Percentiles rank a stretch among this genome's conserved stretches.
phyloP scores from a whole-genome alignment of 2,888 invertebrate species.

The Drosophila glabriapex region DNA sequence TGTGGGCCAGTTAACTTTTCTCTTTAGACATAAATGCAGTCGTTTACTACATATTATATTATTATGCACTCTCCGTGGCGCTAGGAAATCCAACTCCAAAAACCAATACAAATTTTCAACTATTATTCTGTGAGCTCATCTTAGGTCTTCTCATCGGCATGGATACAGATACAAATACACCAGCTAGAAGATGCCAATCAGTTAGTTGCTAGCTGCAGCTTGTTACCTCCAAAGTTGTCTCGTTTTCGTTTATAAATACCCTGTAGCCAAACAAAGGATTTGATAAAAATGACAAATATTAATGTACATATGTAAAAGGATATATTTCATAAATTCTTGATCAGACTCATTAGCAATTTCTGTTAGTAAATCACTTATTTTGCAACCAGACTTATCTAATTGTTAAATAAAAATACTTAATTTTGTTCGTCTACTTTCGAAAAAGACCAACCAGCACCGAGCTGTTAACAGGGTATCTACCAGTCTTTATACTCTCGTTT shows the following conservation, averaged over 20 bases:
- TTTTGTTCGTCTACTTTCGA: too few species aligned
- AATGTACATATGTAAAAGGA: background rate
- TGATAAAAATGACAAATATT: too few species aligned
- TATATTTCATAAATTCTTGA: background rate
- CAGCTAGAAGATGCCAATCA: constrained; percentile 72
- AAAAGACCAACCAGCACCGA: background rate
- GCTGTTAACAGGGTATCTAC: background rate
- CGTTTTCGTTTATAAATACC: constrained; percentile 61
- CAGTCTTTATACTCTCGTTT: background rate
- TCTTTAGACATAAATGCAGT: constrained; percentile 72
- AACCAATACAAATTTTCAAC: constrained; percentile 35
- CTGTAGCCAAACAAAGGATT: background rate
- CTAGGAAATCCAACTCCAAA: constrained; percentile 40
- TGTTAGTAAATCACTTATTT: background rate
- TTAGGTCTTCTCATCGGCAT: constrained; percentile 10
- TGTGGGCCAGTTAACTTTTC: constrained; percentile 70
- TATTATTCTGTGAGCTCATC: constrained; percentile 24
- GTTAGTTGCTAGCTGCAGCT: constrained; percentile 54
- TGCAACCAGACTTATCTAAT: background rate
- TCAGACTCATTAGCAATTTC: background rate
- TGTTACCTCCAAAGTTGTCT: constrained; percentile 75
- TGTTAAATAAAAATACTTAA: background rate
- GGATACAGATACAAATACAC: constrained; percentile 27
- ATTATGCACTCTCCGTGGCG: constrained; percentile 39
- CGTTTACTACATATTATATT: constrained; percentile 76